Evolutionary conservation across 2,888 invertebrate genomes (phyloP), one percentile per base, ranked within the genome.

Genomic region (Nebria salina): DNA sequence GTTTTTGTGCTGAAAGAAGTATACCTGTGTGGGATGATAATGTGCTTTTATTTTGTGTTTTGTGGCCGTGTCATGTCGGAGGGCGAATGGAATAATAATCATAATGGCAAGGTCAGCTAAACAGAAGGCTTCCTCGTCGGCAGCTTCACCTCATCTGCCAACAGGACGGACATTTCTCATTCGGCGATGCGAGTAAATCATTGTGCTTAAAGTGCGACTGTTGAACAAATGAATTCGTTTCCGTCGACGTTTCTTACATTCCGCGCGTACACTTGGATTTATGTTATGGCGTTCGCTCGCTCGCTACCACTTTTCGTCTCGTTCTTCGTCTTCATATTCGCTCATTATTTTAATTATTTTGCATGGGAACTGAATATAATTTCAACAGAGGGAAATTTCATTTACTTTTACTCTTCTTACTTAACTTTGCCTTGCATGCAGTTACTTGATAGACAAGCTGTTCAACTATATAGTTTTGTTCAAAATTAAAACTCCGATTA

Each of bases 331-430:
- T 80, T 80, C 80, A 80, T 80, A 80, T 80, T 80, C 72, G 72
- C 65, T 80, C 80, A 80, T 80, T 80, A 75, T 80, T 80, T 80
- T 80, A 80, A 80, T 80, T 80, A 80, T 80, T 80, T 75, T 75
- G 54, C 75, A 80, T 80, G 80, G 80, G 34, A 80, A 75, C 75
- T 79, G 75, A 79, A 79, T 75, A 80, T 80, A 75, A 80, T 80
- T 80, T 80, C 74, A 54, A 66, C 74, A 54, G 70, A 15, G 75
- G 20, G 74, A 72, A 80, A 75, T 80, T 75, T 80, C 66, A 80
- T 80, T 80, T 80, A 75, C 80, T 80, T 80, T 75, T 72, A 42
- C 70, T 41, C 42, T 74, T 66, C 78, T 78, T 74, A 73, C 78
- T 78, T 34, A 73, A 11, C 54, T 54, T 54, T 54, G 4, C 34